A percentile compares a stretch with the other conserved stretches of the same genome.
Conservation (phyloP, 2,113 vertebrate genomes). For the Oncorhynchus gorbuscha region DNA sequence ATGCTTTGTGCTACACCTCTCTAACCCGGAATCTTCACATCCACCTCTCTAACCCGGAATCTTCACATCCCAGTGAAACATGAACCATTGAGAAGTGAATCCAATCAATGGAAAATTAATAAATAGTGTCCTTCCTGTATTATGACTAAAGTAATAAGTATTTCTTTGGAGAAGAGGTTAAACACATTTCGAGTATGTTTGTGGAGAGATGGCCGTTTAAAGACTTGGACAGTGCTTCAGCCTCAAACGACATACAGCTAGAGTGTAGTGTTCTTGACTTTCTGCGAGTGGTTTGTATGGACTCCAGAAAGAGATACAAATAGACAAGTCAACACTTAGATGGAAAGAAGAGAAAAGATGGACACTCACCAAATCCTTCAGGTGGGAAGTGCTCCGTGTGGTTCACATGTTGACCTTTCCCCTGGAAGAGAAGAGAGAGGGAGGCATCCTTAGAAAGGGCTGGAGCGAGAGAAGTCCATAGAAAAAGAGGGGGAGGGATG, state of each 20-base stretch:
- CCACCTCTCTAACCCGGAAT: too few species aligned
- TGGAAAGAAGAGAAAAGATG: background rate
- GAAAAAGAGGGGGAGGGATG: background rate
- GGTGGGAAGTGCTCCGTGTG: conserved; percentile 91
- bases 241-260: background rate
- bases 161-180: too few species aligned
- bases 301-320: too few species aligned
- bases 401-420: conserved; percentile 85
- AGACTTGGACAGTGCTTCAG: background rate
- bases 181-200: background rate
- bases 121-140: too few species aligned
- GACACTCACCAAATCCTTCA: conserved; percentile 90
- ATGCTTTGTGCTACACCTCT: too few species aligned
- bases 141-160: too few species aligned
- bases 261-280: background rate
- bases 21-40: too few species aligned
- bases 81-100: too few species aligned
- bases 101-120: too few species aligned
- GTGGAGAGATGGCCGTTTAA: background rate
- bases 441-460: background rate
- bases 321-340: too few species aligned
- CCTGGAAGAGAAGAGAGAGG: conserved; percentile 68
- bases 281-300: too few species aligned
- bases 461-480: background rate
- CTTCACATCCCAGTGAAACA: too few species aligned